phyloP scores from a whole-genome alignment of 2,797 vertebrate genomes.

The Karalla daura region DNA sequence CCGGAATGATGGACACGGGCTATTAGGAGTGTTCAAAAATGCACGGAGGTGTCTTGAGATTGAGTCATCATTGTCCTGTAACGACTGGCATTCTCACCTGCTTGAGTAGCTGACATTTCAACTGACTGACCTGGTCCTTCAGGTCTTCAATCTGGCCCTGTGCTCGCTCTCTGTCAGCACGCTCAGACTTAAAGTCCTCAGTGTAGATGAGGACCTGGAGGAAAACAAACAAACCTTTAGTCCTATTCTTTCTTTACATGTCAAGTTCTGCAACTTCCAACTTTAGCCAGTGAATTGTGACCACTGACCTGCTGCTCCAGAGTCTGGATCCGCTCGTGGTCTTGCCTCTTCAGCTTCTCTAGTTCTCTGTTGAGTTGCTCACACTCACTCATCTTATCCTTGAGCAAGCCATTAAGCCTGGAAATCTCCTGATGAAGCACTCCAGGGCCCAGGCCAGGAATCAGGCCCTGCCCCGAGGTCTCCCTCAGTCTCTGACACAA shows the following conservation, averaged over 20 bases:
- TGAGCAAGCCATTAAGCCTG: conserved; percentile 89
- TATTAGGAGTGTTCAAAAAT: conserved; percentile 14
- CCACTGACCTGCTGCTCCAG: conserved; percentile 98
- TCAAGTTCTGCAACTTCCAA: too few relatives aligned
- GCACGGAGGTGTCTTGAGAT: background rate
- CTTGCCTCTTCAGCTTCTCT: conserved; percentile 68
- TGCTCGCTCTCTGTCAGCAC: conserved; percentile 92
- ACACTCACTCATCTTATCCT: conserved; percentile 86
- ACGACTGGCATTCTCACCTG: conserved; percentile 82
- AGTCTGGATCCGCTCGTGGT: conserved; percentile 87
- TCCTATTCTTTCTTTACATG: background rate
- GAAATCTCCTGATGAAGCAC: conserved; percentile 89
- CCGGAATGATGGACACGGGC: background rate
- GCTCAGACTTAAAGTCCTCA: conserved; percentile 93
- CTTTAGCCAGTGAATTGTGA: too few relatives aligned
- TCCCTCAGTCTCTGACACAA: conserved; percentile 87
- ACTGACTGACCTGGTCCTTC: conserved; percentile 83
- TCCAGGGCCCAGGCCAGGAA: conserved; percentile 47
- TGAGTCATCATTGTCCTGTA: background rate
- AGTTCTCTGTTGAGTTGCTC: conserved; percentile 74
- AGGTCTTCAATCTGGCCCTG: conserved; percentile 90
- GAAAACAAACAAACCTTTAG: background rate
- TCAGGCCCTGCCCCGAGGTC: conserved; percentile 51
- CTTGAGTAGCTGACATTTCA: conserved; percentile 84
- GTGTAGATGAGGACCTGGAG: conserved; percentile 90